A percentile compares a stretch with the other conserved stretches of the same genome.
Conservation (phyloP, 2,888 invertebrate species). For the Campopleginae sp. region DNA sequence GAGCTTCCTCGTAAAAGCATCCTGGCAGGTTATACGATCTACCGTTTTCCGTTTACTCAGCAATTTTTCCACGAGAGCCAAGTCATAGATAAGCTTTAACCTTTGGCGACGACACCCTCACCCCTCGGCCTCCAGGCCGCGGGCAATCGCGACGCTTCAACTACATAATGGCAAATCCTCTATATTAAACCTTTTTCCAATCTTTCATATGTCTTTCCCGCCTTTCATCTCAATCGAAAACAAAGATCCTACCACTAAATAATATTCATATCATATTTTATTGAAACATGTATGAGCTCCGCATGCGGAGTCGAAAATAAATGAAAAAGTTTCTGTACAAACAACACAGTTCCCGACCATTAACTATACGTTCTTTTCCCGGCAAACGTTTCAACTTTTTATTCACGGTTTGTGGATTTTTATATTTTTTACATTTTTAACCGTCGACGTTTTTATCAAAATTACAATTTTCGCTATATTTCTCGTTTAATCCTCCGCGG, state of each 20-base stretch:
- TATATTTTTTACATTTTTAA: background rate
- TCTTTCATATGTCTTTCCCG: constrained; percentile 42
- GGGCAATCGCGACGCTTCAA: constrained; percentile 56
- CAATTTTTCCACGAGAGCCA: constrained; percentile 68
- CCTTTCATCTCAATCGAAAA: constrained; percentile 38
- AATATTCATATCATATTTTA: background rate
- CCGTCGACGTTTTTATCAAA: background rate
- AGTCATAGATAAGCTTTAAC: constrained; percentile 67
- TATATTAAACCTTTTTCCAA: constrained; percentile 53
- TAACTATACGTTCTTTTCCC: background rate
- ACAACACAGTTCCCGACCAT: background rate
- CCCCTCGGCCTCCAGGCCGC: background rate
- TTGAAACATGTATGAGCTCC: background rate
- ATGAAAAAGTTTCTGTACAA: background rate
- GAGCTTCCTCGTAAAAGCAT: constrained; percentile 61
- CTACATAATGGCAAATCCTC: constrained; percentile 59
- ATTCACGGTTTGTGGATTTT: background rate
- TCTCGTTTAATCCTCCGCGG: too few relatives aligned
- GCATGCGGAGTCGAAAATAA: constrained; percentile 11
- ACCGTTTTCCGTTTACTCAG: constrained; percentile 69
- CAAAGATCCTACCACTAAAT: constrained; percentile 5
- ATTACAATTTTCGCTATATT: too few relatives aligned
- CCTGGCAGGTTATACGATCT: constrained; percentile 66
- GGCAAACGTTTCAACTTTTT: background rate
- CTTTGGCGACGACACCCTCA: constrained; percentile 46